A percentile compares a stretch with the other conserved stretches of the same genome.
These are phyloP conservation scores for Danionella cerebrum DNA, from an alignment of 2,113 vertebrate genomes.

Conservation along the genomic window DNA sequence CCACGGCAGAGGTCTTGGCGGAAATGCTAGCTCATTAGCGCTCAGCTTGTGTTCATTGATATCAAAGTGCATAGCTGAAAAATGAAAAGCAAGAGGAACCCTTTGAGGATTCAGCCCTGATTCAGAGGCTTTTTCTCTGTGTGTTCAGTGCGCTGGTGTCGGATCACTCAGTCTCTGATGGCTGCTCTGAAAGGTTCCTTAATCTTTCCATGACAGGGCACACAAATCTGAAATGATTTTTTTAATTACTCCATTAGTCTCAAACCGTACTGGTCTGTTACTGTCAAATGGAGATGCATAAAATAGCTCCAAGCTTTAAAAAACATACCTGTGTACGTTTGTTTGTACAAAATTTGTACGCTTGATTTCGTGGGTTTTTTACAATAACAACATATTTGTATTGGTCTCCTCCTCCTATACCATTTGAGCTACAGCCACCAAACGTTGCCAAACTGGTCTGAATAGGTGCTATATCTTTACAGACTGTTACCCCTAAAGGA, in stretches of 20 bases:
- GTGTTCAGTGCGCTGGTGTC: neutral
- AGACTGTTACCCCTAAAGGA: too few species aligned
- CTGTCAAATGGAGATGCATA: neutral
- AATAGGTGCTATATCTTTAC: too few species aligned
- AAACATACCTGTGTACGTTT: too few species aligned
- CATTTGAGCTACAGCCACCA: too few species aligned
- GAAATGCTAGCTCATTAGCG: conserved; percentile 13
- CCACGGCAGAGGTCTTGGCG: neutral
- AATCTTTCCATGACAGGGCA: conserved; percentile 5
- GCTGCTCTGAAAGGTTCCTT: neutral
- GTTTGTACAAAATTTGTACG: too few species aligned
- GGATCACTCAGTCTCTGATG: neutral
- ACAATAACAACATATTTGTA: too few species aligned
- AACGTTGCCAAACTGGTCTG: too few species aligned
- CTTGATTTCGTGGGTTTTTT: too few species aligned
- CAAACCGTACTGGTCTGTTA: conserved; percentile 8
- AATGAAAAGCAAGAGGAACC: neutral
- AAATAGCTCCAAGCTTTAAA: neutral
- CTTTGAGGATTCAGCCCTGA: neutral
- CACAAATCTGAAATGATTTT: neutral
- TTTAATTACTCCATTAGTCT: neutral
- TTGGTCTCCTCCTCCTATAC: too few species aligned
- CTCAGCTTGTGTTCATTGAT: neutral
- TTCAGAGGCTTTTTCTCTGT: conserved; percentile 1
- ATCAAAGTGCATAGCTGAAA: conserved; percentile 13